Evolutionary conservation across 92 coral and sea anemone genomes (phyloP).

Genomic region (Epizoanthus fatuus): DNA sequence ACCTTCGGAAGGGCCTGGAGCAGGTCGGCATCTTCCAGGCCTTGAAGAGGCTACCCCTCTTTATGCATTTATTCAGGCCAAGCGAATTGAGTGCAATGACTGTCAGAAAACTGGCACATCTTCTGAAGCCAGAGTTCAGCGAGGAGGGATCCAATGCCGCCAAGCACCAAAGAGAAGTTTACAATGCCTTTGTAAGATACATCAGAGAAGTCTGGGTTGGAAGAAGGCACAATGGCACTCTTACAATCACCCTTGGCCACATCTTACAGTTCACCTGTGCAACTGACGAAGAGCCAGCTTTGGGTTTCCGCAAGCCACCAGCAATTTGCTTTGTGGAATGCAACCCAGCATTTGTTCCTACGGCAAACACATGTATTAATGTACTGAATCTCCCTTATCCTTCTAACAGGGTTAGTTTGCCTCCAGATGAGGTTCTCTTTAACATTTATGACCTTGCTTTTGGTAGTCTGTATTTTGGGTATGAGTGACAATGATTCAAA

Average conservation of each 20-base stretch:
- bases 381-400: background rate
- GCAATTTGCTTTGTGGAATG: conserved; percentile 36
- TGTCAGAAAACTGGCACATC: conserved; percentile 39
- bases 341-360: background rate
- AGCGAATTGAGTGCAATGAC: conserved; percentile 19
- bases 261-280: conserved; percentile 62
- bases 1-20: conserved; percentile 44
- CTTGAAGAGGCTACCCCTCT: conserved; percentile 47
- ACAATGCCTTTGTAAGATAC: conserved; percentile 41
- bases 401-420: background rate
- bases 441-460: conserved; percentile 6
- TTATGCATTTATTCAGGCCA: conserved; percentile 59
- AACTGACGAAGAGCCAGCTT: conserved; percentile 66
- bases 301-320: conserved; percentile 53
- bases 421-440: background rate
- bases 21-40: conserved; percentile 57
- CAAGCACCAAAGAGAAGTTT: conserved; percentile 35
- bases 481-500: background rate
- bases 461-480: conserved; percentile 1
- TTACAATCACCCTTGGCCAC: conserved; percentile 50
- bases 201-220: conserved; percentile 52
- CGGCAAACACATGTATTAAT: conserved; percentile 15
- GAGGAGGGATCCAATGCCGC: conserved; percentile 55
- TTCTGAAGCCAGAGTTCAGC: conserved; percentile 45
- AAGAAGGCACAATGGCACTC: conserved; percentile 41